These are phyloP conservation scores for Battus philenor DNA, from an alignment of 1,140 invertebrate species.

Conservation along the genomic window DNA sequence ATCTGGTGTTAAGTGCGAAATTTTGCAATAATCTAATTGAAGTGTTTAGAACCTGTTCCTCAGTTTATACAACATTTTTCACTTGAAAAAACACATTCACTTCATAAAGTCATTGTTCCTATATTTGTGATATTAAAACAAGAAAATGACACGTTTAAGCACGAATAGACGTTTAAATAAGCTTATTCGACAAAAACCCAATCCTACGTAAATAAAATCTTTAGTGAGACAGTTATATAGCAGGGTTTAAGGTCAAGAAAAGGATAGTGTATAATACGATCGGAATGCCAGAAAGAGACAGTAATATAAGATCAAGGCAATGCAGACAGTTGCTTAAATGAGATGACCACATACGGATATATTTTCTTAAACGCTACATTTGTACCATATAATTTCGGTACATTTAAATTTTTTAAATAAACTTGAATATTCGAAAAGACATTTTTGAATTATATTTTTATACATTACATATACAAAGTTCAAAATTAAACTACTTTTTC, in stretches of 20 bases:
- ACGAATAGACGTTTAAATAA: background rate
- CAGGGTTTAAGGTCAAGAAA: slow-evolving; percentile 62
- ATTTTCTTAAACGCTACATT: no score
- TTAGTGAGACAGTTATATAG: slow-evolving; percentile 31
- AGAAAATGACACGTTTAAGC: no score
- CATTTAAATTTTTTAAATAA: no score
- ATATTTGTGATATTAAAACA: no score
- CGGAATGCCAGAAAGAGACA: slow-evolving; percentile 23
- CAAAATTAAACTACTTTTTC: no score
- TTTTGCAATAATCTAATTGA: slow-evolving; percentile 52
- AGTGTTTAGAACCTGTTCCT: slow-evolving; percentile 61
- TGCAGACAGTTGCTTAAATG: slow-evolving; percentile 17
- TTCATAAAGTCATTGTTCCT: no score
- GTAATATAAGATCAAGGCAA: slow-evolving; percentile 29
- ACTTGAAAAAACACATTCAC: slow-evolving; percentile 17
- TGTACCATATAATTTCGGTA: no score
- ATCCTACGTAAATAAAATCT: slow-evolving; percentile 22
- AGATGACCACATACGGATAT: slow-evolving; percentile 16
- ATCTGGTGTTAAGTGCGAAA: slow-evolving; percentile 65
- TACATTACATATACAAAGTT: no score
- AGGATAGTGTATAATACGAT: slow-evolving; percentile 23
- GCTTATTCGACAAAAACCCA: slow-evolving; percentile 8
- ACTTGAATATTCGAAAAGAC: no score
- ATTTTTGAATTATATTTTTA: no score
- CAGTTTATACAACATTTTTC: slow-evolving; percentile 34